These are phyloP conservation scores for Plecturocebus donacophilus DNA, from an alignment of 2,113 vertebrate species.

Conservation along the genomic window DNA sequence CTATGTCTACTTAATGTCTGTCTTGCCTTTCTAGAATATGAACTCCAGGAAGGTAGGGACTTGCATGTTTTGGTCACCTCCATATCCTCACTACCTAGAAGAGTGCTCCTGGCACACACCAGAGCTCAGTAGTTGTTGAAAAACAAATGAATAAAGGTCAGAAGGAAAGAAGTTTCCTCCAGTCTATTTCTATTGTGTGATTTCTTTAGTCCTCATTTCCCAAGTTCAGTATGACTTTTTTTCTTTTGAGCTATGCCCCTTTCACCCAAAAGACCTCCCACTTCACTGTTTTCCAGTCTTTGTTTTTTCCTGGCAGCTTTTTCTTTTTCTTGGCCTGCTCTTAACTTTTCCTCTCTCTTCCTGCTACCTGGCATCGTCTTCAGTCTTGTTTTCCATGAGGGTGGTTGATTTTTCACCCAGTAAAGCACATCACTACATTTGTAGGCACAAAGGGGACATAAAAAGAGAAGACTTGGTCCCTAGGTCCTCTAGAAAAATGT, in stretches of 20 bases:
- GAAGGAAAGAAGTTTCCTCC: not conserved
- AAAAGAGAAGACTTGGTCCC: not conserved
- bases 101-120: not conserved
- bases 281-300: not conserved
- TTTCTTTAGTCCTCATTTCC: not conserved
- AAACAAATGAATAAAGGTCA: not conserved
- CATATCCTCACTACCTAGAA: not conserved
- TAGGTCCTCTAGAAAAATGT: conserved; percentile 4
- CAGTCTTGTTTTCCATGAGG: conserved; percentile 1
- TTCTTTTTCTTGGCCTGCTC: not conserved
- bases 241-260: not conserved
- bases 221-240: not conserved
- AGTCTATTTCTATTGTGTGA: not conserved
- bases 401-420: not conserved
- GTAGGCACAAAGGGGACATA: not conserved
- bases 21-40: not conserved
- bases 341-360: not conserved
- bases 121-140: not conserved
- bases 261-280: not conserved
- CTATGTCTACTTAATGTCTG: not conserved
- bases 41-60: not conserved
- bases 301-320: not conserved
- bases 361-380: not conserved
- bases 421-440: not conserved
- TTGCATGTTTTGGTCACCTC: not conserved